Evolutionary conservation across 2,888 invertebrate genomes (phyloP).

Genomic region (Latrodectus elegans): DNA sequence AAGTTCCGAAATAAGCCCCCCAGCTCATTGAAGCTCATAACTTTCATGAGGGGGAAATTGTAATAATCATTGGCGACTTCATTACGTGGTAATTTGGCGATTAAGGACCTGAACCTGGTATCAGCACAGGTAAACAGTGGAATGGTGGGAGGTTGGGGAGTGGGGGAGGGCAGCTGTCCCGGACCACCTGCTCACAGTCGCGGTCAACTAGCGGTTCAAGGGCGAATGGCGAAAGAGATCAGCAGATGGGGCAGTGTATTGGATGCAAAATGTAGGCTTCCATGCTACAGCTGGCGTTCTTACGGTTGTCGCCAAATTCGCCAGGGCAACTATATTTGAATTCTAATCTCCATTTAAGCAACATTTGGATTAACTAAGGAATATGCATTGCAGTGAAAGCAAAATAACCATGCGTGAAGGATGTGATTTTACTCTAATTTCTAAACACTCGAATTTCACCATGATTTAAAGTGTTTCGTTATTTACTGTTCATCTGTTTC

Average conservation of each 20-base stretch:
- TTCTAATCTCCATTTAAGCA: slow-evolving; percentile 2
- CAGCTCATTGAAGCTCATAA: slow-evolving; percentile 55
- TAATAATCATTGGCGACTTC: slow-evolving; percentile 67
- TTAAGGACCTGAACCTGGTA: slow-evolving; percentile 60
- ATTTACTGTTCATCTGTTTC: background rate
- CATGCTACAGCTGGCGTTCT: slow-evolving; percentile 59
- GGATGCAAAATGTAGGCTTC: slow-evolving; percentile 44
- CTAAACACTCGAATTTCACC: too few species aligned
- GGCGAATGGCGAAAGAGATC: slow-evolving; percentile 68
- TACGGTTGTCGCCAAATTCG: background rate
- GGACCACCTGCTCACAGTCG: slow-evolving; percentile 49
- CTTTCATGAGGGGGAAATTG: slow-evolving; percentile 44
- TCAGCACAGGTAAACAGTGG: slow-evolving; percentile 54
- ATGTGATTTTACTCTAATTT: background rate
- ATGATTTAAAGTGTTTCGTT: background rate
- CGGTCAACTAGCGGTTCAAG: slow-evolving; percentile 68
- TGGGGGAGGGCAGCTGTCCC: slow-evolving; percentile 43
- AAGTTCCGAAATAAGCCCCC: slow-evolving; percentile 20
- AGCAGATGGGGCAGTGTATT: slow-evolving; percentile 59
- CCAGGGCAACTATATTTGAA: slow-evolving; percentile 2
- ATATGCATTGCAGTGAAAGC: background rate
- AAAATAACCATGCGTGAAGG: background rate
- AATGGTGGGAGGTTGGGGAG: background rate
- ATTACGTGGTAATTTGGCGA: slow-evolving; percentile 68
- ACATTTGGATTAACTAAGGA: background rate